phyloP scores from a whole-genome alignment of 2,113 vertebrate species.

The Eira barbara region DNA sequence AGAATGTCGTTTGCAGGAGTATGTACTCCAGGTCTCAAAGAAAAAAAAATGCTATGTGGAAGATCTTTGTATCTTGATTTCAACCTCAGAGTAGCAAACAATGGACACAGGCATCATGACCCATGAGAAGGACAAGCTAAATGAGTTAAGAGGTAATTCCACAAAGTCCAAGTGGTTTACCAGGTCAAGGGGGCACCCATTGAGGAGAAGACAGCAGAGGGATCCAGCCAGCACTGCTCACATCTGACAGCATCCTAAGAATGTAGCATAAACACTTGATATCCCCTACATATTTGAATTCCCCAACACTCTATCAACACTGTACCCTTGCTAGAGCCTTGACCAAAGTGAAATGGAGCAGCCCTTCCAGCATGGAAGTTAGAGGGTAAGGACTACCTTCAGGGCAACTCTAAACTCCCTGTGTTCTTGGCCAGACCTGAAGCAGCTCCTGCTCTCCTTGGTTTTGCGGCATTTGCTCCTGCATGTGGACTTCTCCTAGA shows the following conservation, averaged over 20 bases:
- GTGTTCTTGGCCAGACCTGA: background rate
- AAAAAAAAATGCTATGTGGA: background rate
- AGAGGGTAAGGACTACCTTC: background rate
- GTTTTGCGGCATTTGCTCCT: background rate
- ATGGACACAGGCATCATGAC: background rate
- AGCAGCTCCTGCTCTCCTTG: background rate
- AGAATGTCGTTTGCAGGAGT: background rate
- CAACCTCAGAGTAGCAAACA: background rate
- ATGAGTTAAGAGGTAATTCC: background rate
- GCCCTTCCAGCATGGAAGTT: background rate
- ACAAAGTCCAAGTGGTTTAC: background rate
- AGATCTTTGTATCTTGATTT: conserved; percentile 11
- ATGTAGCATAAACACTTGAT: background rate
- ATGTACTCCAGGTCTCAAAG: background rate
- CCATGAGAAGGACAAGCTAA: background rate
- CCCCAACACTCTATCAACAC: too few species aligned
- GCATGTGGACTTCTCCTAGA: background rate
- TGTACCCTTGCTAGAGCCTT: background rate
- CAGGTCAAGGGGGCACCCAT: background rate
- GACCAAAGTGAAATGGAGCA: background rate
- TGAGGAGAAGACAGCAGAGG: background rate
- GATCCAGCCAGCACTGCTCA: background rate
- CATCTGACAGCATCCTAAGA: background rate
- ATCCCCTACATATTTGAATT: background rate
- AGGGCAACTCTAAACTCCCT: background rate